Evolutionary conservation across 2,797 vertebrate genomes (phyloP), one percentile per base, ranked within the genome.

Genomic region (Decapterus maruadsi): DNA sequence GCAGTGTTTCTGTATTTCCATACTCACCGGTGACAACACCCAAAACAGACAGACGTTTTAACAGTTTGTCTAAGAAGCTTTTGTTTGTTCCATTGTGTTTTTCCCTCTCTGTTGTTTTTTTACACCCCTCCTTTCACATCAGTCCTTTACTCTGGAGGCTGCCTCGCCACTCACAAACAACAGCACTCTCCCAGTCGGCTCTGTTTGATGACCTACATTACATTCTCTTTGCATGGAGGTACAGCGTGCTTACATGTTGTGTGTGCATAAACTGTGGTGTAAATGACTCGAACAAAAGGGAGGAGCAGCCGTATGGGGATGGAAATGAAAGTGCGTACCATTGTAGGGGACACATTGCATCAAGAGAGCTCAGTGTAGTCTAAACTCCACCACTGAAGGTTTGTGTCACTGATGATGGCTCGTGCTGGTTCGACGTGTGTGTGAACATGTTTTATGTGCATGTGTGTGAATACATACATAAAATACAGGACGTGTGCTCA

Each of bases 121-220:
- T 26, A 64, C 80, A 86, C 84, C 66, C 80, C 72, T 87, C 75
- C 77, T 82, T 81, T 76, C 83, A 82, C 87, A 84, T 89, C 85
- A 89, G 80, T 88, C 84, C 87, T 82, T 87, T 83, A 81, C 90
- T 93, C 88, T 29, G 58, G 92, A 90, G 89, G 80, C 80, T 86
- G 67, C 78, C 80, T 87, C 74, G 48, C 82, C 61, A 78, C 86
- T 91, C 91, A 66, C 86, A 93, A 92, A 93, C 92, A 92, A 92
- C 88, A 85, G 82, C 82, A 13, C 83, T 86, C 82, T 87, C 89
- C 91, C 90, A 86, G 89, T 85, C 85, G 81, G 71, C 78, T 89
- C 83, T 83, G 93, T 94, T 93, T 94, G 91, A 95, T 93, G 93
- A 93, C 90, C 90, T 93, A 94, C 90, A 94, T 95, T 94, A 93